phyloP scores from a whole-genome alignment of 1,140 invertebrate species.

The Brachionus asplanchnoidis region DNA sequence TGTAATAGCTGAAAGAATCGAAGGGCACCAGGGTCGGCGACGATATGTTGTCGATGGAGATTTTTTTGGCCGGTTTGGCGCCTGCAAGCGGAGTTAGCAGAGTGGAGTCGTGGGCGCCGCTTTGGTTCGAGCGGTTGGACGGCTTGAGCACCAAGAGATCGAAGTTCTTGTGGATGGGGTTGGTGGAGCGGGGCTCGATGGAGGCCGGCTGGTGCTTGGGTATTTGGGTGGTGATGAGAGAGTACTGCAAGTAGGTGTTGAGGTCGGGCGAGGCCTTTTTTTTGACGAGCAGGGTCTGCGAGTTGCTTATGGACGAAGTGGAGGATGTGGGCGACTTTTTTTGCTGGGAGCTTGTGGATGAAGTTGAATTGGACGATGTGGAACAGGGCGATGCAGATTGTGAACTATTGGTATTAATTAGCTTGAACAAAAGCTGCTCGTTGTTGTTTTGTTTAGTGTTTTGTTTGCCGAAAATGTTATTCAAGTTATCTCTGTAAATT shows the following conservation, averaged over 20 bases:
- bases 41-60: background rate
- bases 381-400: slow-evolving; percentile 14
- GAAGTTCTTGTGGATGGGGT: background rate
- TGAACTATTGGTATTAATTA: slow-evolving; percentile 37
- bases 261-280: background rate
- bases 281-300: background rate
- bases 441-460: background rate
- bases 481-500: slow-evolving; percentile 22
- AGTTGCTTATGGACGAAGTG: background rate
- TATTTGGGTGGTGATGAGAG: slow-evolving; percentile 4
- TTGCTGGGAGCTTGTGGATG: background rate
- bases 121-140: background rate
- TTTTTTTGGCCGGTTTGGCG: background rate
- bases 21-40: slow-evolving; percentile 31
- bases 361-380: background rate
- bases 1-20: slow-evolving; percentile 17
- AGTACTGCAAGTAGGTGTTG: slow-evolving; percentile 19
- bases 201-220: background rate
- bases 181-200: background rate
- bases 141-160: slow-evolving; percentile 5
- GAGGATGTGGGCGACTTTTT: background rate
- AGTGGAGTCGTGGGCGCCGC: background rate
- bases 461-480: slow-evolving; percentile 24
- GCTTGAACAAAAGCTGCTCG: slow-evolving; percentile 26
- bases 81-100: background rate